phyloP scores from a whole-genome alignment of 2,797 vertebrate species.

The Myripristis murdjan region DNA sequence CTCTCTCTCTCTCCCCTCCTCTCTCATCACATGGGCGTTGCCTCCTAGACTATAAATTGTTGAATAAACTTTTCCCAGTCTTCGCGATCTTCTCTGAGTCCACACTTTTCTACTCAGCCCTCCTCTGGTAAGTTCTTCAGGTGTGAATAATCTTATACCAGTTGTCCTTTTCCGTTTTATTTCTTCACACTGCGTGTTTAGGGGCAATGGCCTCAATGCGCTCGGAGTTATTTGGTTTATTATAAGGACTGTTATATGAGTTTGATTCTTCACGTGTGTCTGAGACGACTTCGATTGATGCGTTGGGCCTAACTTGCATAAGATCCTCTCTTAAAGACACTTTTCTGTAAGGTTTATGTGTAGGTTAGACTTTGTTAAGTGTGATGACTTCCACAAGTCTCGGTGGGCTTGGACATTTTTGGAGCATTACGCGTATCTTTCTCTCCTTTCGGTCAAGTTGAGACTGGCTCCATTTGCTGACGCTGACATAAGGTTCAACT shows the following conservation, averaged over 20 bases:
- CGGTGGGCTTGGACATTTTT: not conserved
- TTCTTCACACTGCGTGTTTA: too few species aligned
- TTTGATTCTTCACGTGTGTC: too few species aligned
- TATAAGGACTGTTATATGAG: too few species aligned
- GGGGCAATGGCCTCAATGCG: too few species aligned
- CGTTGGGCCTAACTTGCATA: too few species aligned
- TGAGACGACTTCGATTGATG: too few species aligned
- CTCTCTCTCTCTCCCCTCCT: constrained; percentile 34
- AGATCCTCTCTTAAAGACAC: not conserved
- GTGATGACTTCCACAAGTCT: not conserved
- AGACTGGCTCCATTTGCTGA: not conserved
- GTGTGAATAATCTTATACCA: too few species aligned
- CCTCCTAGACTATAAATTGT: constrained; percentile 64
- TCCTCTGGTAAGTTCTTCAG: constrained; percentile 67
- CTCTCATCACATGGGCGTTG: constrained; percentile 65
- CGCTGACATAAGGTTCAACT: too few species aligned
- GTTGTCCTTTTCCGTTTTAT: not conserved
- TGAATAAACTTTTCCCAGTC: constrained; percentile 23
- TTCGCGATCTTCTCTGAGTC: constrained; percentile 1
- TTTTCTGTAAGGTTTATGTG: not conserved
- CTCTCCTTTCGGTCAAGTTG: not conserved
- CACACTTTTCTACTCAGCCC: not conserved
- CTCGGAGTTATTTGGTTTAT: too few species aligned
- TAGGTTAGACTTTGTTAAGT: not conserved
- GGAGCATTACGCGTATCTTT: constrained; percentile 2